Evolutionary conservation across 2,113 vertebrate species (phyloP).

Genomic region (Emydocephalus ijimae): DNA sequence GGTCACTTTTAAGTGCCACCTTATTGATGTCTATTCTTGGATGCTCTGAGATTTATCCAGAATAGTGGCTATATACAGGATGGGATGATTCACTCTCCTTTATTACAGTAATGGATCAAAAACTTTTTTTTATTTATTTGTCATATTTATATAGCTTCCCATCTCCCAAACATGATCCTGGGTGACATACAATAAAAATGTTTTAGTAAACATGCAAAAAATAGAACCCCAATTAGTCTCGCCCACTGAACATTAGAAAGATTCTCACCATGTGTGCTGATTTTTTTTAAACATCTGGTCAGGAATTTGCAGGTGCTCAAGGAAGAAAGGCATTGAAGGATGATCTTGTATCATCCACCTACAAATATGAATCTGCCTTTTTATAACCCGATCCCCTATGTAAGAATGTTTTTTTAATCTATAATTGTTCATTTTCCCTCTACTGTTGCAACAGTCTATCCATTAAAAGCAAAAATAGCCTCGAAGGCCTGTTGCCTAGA

Average conservation of each 20-base stretch:
- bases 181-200: not conserved
- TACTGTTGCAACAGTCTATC: slow-evolving; percentile 13
- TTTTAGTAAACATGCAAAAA: not conserved
- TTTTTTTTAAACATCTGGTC: not conserved
- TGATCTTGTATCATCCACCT: not conserved
- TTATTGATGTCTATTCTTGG: not conserved
- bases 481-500: slow-evolving; percentile 50
- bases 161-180: not conserved
- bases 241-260: not conserved
- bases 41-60: not conserved
- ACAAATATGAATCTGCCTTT: not conserved
- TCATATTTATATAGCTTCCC: not conserved
- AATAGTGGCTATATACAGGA: not conserved
- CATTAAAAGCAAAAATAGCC: slow-evolving; percentile 36
- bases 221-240: not conserved
- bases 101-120: not conserved
- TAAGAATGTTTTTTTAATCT: not conserved
- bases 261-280: not conserved
- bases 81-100: not conserved
- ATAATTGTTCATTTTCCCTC: slow-evolving; percentile 6
- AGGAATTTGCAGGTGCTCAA: slow-evolving; percentile 1
- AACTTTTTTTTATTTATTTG: slow-evolving; percentile 1
- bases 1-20: not conserved
- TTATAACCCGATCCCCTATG: not conserved
- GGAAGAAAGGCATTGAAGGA: not conserved